These are phyloP conservation scores for Lepilemur septentrionalis DNA, from an alignment of 2,797 vertebrate genomes.

Conservation along the genomic window DNA sequence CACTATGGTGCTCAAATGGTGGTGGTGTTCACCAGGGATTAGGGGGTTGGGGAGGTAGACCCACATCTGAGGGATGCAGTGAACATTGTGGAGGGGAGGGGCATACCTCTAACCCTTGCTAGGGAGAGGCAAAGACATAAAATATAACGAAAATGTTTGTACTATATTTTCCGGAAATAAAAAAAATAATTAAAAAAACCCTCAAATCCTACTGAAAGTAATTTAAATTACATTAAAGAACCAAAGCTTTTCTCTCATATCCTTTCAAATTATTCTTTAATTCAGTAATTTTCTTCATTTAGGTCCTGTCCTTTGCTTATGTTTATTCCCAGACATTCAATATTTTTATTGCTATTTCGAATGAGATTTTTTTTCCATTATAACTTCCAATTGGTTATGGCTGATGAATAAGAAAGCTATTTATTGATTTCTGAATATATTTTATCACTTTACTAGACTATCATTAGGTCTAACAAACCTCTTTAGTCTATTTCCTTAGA, in stretches of 20 bases:
- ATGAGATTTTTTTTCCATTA: constrained; percentile 17
- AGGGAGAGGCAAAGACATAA: no score
- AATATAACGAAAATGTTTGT: no score
- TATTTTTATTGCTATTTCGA: constrained; percentile 32
- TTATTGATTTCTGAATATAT: neutral
- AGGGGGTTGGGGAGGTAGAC: no score
- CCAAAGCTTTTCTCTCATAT: neutral
- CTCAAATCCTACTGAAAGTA: constrained; percentile 6
- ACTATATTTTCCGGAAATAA: no score
- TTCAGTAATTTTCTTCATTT: constrained; percentile 30
- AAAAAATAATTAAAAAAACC: neutral
- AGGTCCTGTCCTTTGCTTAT: neutral
- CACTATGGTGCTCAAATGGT: no score
- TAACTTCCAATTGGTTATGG: neutral
- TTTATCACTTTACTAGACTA: constrained; percentile 27
- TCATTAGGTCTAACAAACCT: constrained; percentile 27
- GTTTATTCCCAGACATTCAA: constrained; percentile 32
- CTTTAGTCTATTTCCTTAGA: constrained; percentile 39
- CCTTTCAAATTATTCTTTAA: constrained; percentile 57
- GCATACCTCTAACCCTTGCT: no score
- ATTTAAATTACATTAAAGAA: constrained; percentile 40
- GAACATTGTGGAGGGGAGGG: no score
- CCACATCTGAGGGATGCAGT: no score
- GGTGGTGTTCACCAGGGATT: no score
- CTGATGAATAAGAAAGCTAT: neutral